These are phyloP conservation scores for Gyrodactylus salaris DNA, from an alignment of 1,140 invertebrate genomes.

Conservation along the genomic window DNA sequence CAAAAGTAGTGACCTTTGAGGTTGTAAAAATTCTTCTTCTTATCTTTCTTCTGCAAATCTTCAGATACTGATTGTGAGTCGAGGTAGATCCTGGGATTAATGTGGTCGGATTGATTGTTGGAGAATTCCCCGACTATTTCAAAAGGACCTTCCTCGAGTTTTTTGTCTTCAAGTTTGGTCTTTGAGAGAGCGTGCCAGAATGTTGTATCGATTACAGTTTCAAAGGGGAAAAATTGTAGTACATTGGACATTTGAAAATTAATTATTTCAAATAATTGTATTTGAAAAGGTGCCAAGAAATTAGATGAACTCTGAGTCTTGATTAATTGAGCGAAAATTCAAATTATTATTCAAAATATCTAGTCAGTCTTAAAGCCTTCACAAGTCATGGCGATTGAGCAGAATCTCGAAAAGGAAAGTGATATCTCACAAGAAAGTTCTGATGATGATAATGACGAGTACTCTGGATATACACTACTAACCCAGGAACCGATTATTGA, in stretches of 20 bases:
- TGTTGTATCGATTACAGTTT: conserved; percentile 2
- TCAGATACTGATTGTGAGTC: neutral
- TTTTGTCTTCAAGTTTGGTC: conserved; percentile 3
- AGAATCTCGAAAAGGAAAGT: neutral
- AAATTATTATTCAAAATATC: neutral
- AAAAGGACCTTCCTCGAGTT: conserved; percentile 2
- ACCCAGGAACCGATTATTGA: neutral
- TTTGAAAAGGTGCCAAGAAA: neutral
- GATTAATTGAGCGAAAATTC: neutral
- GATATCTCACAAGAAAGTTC: neutral
- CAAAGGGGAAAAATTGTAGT: neutral
- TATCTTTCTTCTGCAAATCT: neutral
- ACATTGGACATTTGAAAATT: neutral
- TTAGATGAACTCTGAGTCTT: neutral
- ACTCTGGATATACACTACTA: neutral
- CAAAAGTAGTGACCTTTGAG: neutral
- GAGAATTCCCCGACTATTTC: neutral
- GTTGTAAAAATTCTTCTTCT: neutral
- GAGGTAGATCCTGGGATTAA: neutral
- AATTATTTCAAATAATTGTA: neutral
- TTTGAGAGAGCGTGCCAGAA: conserved; percentile 4
- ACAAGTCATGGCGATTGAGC: neutral
- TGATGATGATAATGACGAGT: neutral
- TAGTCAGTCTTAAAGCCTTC: no score
- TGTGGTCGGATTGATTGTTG: neutral